Conservation (phyloP, 2,113 vertebrate genomes). For the Hemibagrus wyckioides region DNA sequence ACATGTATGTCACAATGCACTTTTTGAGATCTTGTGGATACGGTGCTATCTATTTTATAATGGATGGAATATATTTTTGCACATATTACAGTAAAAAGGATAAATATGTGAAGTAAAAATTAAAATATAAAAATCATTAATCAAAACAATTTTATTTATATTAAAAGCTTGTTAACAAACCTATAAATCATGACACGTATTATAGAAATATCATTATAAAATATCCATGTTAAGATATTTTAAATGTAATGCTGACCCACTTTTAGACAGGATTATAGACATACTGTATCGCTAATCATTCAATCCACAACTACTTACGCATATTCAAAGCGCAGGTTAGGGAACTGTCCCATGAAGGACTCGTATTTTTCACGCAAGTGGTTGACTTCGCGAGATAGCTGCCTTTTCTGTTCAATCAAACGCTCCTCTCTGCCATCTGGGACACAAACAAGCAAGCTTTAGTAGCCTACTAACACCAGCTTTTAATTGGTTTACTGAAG, state of each 20-base stretch:
- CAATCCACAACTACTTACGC: conserved; percentile 71
- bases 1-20: not conserved
- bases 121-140: too few species aligned
- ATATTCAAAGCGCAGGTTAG: conserved; percentile 89
- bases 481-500: not conserved
- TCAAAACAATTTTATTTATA: not conserved
- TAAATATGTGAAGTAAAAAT: too few species aligned
- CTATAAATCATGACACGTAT: not conserved
- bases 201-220: not conserved
- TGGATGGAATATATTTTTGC: too few species aligned
- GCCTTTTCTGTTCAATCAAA: conserved; percentile 77
- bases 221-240: not conserved
- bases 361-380: conserved; percentile 79
- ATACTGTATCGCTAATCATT: not conserved
- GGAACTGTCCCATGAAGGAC: conserved; percentile 81
- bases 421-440: conserved; percentile 82
- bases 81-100: too few species aligned
- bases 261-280: not conserved
- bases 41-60: too few species aligned
- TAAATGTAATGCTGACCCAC: not conserved
- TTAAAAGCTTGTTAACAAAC: not conserved
- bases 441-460: not conserved
- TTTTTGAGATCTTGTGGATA: not conserved
- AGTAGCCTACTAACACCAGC: not conserved
- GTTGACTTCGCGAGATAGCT: conserved; percentile 72